These are phyloP conservation scores for Lophotis ruficrista DNA, from an alignment of 2,113 vertebrate species.

Conservation along the genomic window DNA sequence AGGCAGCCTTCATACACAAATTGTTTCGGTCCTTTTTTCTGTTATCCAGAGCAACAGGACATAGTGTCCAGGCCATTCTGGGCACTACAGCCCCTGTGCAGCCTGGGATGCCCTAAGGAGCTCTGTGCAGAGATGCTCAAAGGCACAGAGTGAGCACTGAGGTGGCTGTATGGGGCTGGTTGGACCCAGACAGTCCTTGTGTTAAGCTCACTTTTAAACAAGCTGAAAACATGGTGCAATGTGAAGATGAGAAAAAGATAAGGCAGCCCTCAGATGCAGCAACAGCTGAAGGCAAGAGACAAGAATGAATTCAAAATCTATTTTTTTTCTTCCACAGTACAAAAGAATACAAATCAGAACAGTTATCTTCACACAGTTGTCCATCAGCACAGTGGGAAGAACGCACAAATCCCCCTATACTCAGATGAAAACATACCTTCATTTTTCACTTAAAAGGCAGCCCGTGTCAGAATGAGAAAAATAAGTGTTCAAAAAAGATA, in stretches of 20 bases:
- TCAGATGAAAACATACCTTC: neutral
- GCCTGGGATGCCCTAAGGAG: neutral
- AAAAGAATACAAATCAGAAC: neutral
- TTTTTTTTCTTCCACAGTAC: neutral
- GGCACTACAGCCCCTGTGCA: neutral
- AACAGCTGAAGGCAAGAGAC: neutral
- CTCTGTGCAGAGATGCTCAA: neutral
- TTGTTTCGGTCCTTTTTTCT: neutral
- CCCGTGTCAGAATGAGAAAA: neutral
- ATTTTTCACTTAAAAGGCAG: slow-evolving; percentile 19
- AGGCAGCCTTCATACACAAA: neutral
- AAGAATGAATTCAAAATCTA: neutral
- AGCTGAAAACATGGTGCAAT: neutral
- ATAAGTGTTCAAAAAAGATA: neutral
- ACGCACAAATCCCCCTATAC: neutral
- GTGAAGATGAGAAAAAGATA: neutral
- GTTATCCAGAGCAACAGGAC: neutral
- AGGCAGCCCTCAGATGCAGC: neutral
- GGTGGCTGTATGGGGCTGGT: neutral
- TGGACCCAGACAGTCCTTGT: neutral
- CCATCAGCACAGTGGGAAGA: neutral
- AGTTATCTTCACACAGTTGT: neutral
- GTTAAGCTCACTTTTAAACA: neutral
- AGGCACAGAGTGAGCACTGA: neutral
- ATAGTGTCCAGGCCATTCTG: neutral